Evolutionary conservation across 2,888 invertebrate genomes (phyloP).

Genomic region (Agrenia bidenticulata): DNA sequence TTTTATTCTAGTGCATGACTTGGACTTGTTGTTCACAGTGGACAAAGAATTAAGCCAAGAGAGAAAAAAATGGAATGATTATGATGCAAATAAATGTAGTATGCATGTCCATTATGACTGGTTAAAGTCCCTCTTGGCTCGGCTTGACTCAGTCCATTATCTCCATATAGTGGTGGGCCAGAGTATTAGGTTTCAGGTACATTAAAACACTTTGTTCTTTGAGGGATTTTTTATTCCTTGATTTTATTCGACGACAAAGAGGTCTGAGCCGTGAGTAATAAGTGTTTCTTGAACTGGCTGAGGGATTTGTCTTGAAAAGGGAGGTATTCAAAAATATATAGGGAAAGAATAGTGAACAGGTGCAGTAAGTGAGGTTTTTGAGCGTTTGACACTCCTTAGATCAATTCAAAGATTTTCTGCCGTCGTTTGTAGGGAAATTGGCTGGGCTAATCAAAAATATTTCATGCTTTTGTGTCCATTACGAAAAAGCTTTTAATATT

Average conservation of each 20-base stretch:
- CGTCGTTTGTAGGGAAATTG: constrained; percentile 1
- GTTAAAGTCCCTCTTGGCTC: constrained; percentile 5
- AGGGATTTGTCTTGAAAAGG: not conserved
- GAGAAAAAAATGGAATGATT: constrained; percentile 8
- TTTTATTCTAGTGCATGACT: no score
- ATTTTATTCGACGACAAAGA: not conserved
- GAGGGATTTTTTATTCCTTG: not conserved
- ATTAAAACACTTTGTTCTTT: constrained; percentile 5
- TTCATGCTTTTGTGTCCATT: constrained; percentile 19
- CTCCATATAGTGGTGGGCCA: not conserved
- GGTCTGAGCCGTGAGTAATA: not conserved
- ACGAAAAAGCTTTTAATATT: constrained; percentile 21
- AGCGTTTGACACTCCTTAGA: constrained; percentile 16
- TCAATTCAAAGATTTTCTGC: constrained; percentile 8
- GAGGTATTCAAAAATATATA: not conserved
- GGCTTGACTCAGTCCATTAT: not conserved
- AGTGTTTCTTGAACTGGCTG: constrained; percentile 1
- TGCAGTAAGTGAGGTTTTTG: constrained; percentile 7
- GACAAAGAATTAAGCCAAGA: constrained; percentile 4
- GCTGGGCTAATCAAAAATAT: constrained; percentile 21
- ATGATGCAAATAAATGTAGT: constrained; percentile 22
- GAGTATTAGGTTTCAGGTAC: not conserved
- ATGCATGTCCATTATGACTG: constrained; percentile 17
- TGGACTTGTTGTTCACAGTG: no score
- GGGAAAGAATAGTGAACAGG: not conserved